These are phyloP conservation scores for Sminthurides aquaticus DNA, from an alignment of 2,888 invertebrate species.

Conservation along the genomic window DNA sequence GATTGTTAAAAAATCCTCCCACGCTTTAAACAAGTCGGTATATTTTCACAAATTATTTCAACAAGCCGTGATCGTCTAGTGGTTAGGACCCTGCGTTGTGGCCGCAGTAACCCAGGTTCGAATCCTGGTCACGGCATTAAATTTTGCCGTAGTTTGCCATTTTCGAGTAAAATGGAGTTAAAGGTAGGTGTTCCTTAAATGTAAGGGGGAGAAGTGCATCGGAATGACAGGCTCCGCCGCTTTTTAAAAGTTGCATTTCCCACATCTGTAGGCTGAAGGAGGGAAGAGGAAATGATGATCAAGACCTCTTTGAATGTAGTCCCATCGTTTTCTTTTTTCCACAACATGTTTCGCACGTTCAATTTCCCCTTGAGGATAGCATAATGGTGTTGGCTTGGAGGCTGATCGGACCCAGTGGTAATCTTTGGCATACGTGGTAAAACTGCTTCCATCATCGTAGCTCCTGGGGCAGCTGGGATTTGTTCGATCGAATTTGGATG, in stretches of 20 bases:
- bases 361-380: slow-evolving; percentile 13
- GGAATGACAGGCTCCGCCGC: too few species aligned
- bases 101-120: slow-evolving; percentile 71
- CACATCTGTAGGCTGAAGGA: background rate
- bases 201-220: too few species aligned
- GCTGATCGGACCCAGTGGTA: slow-evolving; percentile 6
- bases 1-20: too few species aligned
- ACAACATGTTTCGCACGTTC: slow-evolving; percentile 7
- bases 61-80: slow-evolving; percentile 63
- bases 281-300: slow-evolving; percentile 7
- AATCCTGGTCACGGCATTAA: slow-evolving; percentile 62
- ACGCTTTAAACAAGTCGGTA: too few species aligned
- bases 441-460: background rate
- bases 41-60: too few species aligned
- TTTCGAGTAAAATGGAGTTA: too few species aligned
- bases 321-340: slow-evolving; percentile 3
- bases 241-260: background rate
- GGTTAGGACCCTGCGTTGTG: slow-evolving; percentile 69
- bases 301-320: background rate
- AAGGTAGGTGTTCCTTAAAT: too few species aligned
- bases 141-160: slow-evolving; percentile 17
- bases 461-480: slow-evolving; percentile 3
- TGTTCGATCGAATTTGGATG: slow-evolving; percentile 11
- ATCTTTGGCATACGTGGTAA: slow-evolving; percentile 10
- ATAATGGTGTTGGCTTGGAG: background rate